Base-by-base conservation (phyloP, 2,888 invertebrate genomes). In the Andrena flavipes region DNA sequence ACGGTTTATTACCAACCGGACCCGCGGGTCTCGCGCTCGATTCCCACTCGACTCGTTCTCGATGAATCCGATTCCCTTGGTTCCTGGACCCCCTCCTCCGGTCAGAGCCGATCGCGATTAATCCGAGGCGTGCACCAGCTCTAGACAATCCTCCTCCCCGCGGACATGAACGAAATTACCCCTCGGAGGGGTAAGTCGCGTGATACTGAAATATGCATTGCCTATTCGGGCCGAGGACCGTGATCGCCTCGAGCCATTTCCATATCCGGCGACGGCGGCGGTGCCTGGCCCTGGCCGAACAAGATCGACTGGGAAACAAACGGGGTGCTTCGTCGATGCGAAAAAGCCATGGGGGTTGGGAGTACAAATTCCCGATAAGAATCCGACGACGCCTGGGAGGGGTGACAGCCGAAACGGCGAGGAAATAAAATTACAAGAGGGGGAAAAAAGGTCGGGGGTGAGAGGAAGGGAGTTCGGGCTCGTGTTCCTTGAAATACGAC, bases 161-260 rank as follows among this genome's bases (percentile, higher is more conserved):
- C 16, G 30, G 33, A 48, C 20, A 67, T n/a, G 26, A 62, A 29
- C 63, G 69, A 62, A 67, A 68, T 72, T 51, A 62, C 49, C 42
- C 42, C 30, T 13, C 10, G 26, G 10, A 20, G 49, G 16, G 33
- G 2, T 30, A 16, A 48, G 76, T 29, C 51, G 29, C 29, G 54
- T 16, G 26, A 10, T 88, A 87, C 89, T 92, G 92, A 92, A 92
- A 93, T 92, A 92, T 92, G 92, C 90, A 92, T 91, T 89, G 89
- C 87, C 90, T 89, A 91, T 91, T 91, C 83, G 85, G 87, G 88
- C 90, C 86, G 87, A 76, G 80, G 80, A 87, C 86, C 82, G 79
- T 86, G 76, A 82, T 82, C 68, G 84, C 85, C 63, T 68, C 30
- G 30, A 5, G 54, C 68, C 84, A 91, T 92, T 92, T 92, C 91